These are phyloP conservation scores for Rhadina sibilatrix DNA, from an alignment of 2,113 vertebrate genomes.

Conservation along the genomic window DNA sequence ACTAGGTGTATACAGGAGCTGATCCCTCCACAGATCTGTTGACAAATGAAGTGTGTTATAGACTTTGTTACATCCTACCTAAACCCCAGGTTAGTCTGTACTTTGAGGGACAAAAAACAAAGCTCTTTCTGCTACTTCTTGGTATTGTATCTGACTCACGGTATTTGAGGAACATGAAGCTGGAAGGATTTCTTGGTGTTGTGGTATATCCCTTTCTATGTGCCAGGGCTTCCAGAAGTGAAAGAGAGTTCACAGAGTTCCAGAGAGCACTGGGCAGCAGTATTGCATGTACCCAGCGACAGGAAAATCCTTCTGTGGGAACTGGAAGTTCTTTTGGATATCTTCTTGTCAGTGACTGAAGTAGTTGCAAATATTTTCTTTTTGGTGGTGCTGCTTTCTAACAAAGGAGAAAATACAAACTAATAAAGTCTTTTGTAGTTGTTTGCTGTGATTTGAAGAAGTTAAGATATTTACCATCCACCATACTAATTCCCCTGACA, in stretches of 20 bases:
- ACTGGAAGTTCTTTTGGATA: not conserved
- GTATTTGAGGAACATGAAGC: not conserved
- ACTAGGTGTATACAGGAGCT: not conserved
- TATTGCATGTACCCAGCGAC: accelerated
- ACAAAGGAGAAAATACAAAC: not conserved
- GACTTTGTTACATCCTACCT: not conserved
- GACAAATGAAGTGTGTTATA: not conserved
- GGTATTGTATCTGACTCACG: not conserved
- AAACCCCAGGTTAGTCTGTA: not conserved
- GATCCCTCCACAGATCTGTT: not conserved
- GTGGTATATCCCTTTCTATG: not conserved
- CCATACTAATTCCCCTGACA: not conserved
- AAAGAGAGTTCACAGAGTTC: not conserved
- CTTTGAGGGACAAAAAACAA: not conserved
- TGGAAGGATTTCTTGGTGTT: not conserved
- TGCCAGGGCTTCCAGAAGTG: not conserved
- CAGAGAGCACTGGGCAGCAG: not conserved
- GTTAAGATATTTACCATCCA: not conserved
- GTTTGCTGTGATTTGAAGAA: not conserved
- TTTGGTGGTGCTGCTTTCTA: not conserved
- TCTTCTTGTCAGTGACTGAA: not conserved
- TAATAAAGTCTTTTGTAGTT: not conserved
- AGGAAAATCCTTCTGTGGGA: not conserved
- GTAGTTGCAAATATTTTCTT: not conserved
- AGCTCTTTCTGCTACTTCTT: not conserved